Evolutionary conservation across 2,113 vertebrate genomes (phyloP).

Genomic region (Myotis yumanensis): DNA sequence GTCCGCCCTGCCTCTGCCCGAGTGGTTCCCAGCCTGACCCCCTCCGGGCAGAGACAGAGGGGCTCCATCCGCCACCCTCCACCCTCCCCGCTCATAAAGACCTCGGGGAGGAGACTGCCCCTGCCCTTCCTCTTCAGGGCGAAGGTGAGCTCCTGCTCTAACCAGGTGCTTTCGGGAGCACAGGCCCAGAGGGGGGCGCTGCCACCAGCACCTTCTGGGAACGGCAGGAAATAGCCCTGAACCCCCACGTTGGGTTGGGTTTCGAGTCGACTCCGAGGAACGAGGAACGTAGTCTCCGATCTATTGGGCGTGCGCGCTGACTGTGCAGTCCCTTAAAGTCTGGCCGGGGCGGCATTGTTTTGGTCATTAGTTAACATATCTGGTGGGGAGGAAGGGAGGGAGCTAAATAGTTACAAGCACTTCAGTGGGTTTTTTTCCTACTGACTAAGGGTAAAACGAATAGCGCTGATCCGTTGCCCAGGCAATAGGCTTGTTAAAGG

Average conservation of each 20-base stretch:
- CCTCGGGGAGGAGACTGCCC: accelerated
- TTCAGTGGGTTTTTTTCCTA: constrained; percentile 12
- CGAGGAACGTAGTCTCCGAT: background rate
- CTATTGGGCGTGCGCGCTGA: background rate
- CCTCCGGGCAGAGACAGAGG: background rate
- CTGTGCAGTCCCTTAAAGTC: accelerated
- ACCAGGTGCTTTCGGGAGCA: too few species aligned
- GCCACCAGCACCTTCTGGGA: background rate
- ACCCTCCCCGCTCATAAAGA: background rate
- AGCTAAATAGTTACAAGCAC: constrained; percentile 62
- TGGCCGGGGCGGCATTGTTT: background rate
- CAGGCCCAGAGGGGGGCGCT: too few species aligned
- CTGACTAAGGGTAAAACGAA: constrained; percentile 69
- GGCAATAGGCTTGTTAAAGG: constrained; percentile 74
- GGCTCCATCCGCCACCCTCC: accelerated
- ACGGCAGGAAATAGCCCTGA: background rate
- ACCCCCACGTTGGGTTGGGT: background rate
- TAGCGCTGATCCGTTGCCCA: constrained; percentile 64
- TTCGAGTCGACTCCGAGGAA: background rate
- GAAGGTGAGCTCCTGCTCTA: background rate
- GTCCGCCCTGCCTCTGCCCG: background rate
- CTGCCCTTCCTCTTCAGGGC: background rate
- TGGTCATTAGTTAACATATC: constrained; percentile 38
- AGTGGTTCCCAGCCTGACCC: accelerated
- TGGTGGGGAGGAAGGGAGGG: background rate